phyloP scores from a whole-genome alignment of 1,140 invertebrate genomes.

The Drosophila azteca region DNA sequence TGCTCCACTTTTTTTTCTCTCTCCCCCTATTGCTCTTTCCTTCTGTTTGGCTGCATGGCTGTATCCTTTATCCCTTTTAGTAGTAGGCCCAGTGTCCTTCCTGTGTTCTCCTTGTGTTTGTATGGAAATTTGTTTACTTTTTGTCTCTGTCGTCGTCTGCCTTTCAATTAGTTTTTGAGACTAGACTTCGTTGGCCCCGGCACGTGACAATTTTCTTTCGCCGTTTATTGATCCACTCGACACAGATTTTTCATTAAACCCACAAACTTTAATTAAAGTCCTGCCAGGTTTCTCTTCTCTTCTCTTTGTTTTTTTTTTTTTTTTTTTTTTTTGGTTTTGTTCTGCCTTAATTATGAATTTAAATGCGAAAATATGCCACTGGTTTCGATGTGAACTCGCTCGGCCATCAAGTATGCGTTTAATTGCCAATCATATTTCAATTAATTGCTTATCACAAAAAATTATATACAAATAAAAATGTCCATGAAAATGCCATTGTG shows the following conservation, averaged over 20 bases:
- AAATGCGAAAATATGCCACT: conserved; percentile 64
- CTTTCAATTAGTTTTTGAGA: conserved; percentile 76
- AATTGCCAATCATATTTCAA: conserved; percentile 80
- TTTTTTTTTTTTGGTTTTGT: no score
- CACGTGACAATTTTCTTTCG: conserved; percentile 55
- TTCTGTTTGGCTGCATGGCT: conserved; percentile 36
- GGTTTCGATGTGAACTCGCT: background rate
- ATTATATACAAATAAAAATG: conserved; percentile 31
- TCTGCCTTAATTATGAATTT: conserved; percentile 58
- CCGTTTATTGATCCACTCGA: conserved; percentile 35
- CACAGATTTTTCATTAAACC: conserved; percentile 27
- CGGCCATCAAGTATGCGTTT: conserved; percentile 61
- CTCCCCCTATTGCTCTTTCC: conserved; percentile 15
- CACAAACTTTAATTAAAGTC: conserved; percentile 57
- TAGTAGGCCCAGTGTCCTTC: conserved; percentile 43
- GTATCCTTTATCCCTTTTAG: conserved; percentile 4
- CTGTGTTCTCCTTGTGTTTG: conserved; percentile 39
- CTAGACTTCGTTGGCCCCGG: conserved; percentile 45
- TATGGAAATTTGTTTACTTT: conserved; percentile 70
- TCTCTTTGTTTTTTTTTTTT: no score
- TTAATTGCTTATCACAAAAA: conserved; percentile 65
- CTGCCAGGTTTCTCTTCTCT: no score
- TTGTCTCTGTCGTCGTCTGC: conserved; percentile 41
- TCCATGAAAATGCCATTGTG: conserved; percentile 28
- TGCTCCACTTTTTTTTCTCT: conserved; percentile 60